A percentile compares a stretch with the other conserved stretches of the same genome.
These are phyloP conservation scores for Tragulus kanchil DNA, from an alignment of 2,113 vertebrate genomes.

Conservation along the genomic window DNA sequence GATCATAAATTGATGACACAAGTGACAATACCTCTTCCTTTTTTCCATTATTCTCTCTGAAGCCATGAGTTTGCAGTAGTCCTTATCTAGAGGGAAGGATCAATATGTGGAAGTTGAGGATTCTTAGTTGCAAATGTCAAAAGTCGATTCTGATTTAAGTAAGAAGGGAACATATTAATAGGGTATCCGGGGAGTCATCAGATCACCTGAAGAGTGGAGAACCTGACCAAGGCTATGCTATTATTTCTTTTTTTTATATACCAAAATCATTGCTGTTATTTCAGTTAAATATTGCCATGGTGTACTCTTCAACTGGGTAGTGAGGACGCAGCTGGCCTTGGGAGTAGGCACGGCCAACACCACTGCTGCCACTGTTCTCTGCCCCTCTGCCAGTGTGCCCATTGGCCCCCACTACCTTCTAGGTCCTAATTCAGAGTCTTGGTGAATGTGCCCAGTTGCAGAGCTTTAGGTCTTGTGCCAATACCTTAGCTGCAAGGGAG, in stretches of 20 bases:
- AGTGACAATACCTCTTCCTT: background rate
- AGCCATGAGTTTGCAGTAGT: background rate
- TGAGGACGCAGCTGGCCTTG: background rate
- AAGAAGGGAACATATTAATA: background rate
- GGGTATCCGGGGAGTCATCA: background rate
- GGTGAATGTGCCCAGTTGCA: background rate
- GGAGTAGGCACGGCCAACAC: rapidly evolving
- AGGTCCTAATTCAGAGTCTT: background rate
- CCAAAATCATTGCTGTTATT: background rate
- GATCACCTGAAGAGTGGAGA: background rate
- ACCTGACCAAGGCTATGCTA: background rate
- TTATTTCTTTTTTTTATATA: background rate
- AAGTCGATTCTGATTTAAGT: background rate
- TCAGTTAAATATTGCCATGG: background rate
- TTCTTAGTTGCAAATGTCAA: conserved; percentile 18
- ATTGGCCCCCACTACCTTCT: background rate
- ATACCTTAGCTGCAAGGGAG: background rate
- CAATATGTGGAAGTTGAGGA: background rate
- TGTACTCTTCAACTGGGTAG: rapidly evolving
- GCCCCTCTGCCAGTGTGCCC: background rate
- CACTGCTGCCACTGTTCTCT: background rate
- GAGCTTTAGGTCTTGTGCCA: background rate
- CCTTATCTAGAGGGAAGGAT: rapidly evolving
- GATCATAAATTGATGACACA: background rate
- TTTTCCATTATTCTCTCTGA: background rate